Conservation (phyloP, 2,888 invertebrate species). For the Candidula unifasciata region DNA sequence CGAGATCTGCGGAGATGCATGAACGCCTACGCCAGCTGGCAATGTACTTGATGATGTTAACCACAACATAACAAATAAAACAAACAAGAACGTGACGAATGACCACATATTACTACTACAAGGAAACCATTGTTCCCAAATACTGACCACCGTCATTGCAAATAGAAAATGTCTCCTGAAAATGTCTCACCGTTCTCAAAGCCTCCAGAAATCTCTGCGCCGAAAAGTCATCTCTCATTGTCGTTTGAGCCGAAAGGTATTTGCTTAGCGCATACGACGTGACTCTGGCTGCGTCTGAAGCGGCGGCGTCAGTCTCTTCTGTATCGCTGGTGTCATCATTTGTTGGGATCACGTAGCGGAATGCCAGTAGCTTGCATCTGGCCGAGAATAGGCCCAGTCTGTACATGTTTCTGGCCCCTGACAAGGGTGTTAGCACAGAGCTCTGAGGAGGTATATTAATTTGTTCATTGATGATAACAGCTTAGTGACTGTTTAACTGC, state of each 20-base stretch:
- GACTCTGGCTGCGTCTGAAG: constrained; percentile 63
- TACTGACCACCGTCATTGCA: no score
- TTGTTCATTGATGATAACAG: no score
- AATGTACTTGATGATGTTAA: no score
- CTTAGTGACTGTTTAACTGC: no score
- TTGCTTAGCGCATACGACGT: constrained; percentile 61
- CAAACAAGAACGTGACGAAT: no score
- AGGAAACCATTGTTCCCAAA: no score
- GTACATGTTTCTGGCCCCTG: constrained; percentile 66
- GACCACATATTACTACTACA: no score
- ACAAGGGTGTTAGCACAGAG: constrained; percentile 61
- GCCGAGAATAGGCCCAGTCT: constrained; percentile 64
- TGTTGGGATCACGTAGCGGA: constrained; percentile 61
- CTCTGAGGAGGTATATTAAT: constrained; percentile 53
- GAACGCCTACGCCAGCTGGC: no score
- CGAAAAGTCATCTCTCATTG: constrained; percentile 54
- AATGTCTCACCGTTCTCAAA: constrained; percentile 56
- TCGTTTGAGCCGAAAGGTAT: constrained; percentile 58
- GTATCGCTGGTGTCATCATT: constrained; percentile 24
- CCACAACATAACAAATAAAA: no score
- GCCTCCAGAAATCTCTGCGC: constrained; percentile 56
- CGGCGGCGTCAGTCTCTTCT: constrained; percentile 58
- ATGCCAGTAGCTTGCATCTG: constrained; percentile 65
- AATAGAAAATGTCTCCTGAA: no score
- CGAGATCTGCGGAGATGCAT: no score